A percentile compares a stretch with the other conserved stretches of the same genome.
phyloP scores from a whole-genome alignment of 2,797 vertebrate species.

The Hybognathus amarus region DNA sequence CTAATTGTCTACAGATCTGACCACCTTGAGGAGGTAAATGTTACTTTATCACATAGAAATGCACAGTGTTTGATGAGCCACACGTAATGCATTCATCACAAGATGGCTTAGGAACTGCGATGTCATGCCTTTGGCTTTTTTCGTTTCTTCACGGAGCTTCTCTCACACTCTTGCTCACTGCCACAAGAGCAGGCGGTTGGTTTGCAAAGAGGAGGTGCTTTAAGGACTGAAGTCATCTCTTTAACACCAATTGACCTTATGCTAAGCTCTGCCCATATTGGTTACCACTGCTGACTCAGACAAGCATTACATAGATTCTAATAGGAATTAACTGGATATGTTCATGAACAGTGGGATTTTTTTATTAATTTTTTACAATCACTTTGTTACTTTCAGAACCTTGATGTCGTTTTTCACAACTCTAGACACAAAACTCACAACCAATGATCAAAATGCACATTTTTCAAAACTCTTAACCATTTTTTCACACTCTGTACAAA shows the following conservation, averaged over 20 bases:
- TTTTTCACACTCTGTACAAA: too few relatives aligned
- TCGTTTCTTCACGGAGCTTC: constrained; percentile 7
- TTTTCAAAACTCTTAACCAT: too few relatives aligned
- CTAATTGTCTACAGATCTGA: constrained; percentile 79
- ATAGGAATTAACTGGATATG: background rate
- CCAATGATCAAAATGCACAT: too few relatives aligned
- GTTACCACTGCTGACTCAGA: background rate
- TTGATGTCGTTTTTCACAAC: too few relatives aligned
- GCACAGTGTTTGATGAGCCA: constrained; percentile 48
- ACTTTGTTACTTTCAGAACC: too few relatives aligned
- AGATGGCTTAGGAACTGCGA: constrained; percentile 56
- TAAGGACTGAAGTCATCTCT: background rate
- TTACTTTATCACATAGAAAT: constrained; percentile 52
- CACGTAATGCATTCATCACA: constrained; percentile 55
- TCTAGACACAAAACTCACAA: too few relatives aligned
- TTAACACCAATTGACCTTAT: background rate
- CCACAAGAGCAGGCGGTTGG: constrained; percentile 1
- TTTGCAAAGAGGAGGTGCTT: constrained; percentile 34
- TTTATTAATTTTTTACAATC: too few relatives aligned
- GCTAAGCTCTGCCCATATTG: constrained; percentile 3
- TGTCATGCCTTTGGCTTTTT: constrained; percentile 39
- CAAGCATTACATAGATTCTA: background rate
- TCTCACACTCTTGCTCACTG: constrained; percentile 41
- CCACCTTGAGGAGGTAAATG: constrained; percentile 80
- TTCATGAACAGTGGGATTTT: background rate